Conservation (phyloP, 2,113 vertebrate genomes). For the Sinocyclocheilus rhinocerous region DNA sequence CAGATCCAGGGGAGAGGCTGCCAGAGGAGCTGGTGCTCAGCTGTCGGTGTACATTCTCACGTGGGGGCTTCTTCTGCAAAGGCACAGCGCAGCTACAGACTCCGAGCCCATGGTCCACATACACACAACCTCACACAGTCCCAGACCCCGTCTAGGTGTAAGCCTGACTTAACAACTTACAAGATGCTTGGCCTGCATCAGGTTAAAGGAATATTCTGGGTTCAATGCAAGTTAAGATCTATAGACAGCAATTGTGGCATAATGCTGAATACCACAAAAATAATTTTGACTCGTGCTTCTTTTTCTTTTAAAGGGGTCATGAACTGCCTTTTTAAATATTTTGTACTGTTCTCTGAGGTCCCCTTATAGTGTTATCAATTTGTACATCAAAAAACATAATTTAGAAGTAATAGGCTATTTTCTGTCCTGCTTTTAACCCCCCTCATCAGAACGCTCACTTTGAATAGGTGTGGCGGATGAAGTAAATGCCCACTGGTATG, state of each 20-base stretch:
- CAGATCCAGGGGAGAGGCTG: constrained; percentile 88
- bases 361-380: too few relatives aligned
- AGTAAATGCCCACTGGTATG: too few relatives aligned
- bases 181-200: constrained; percentile 1
- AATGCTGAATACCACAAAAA: constrained; percentile 2
- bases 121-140: constrained; percentile 56
- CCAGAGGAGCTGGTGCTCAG: constrained; percentile 91
- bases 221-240: neutral
- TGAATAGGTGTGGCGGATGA: too few relatives aligned
- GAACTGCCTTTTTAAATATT: too few relatives aligned
- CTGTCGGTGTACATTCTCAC: constrained; percentile 95
- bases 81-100: constrained; percentile 94
- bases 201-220: neutral
- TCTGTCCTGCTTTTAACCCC: too few relatives aligned
- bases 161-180: constrained; percentile 15
- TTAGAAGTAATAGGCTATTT: too few relatives aligned
- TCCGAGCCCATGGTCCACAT: constrained; percentile 69
- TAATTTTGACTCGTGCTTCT: neutral
- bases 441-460: too few relatives aligned
- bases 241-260: neutral
- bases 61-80: constrained; percentile 96
- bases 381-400: too few relatives aligned
- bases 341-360: too few relatives aligned
- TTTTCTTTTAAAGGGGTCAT: neutral
- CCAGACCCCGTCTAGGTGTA: constrained; percentile 35